Base-by-base conservation (phyloP, 2,888 invertebrate genomes). In the Meteorus cinctellus region DNA sequence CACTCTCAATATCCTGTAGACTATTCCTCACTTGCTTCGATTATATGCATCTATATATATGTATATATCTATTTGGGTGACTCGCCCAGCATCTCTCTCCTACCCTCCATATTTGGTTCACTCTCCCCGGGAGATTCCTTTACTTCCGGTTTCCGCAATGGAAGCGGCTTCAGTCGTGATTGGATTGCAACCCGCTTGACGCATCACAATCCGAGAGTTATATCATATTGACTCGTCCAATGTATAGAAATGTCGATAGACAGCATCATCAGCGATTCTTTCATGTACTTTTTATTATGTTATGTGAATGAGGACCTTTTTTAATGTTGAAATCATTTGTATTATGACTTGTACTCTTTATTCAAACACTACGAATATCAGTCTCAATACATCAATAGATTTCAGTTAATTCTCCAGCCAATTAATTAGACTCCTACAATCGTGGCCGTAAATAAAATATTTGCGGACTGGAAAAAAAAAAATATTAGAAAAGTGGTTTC, bases 1-100 rank as follows among this genome's bases (percentile, higher is more conserved):
- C 87, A 88, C 88, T 89, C 89, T 89, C 89, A 88, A 89, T 89
- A 89, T 89, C 89, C 89, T 87, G 19, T 48, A 48, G 8, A 55
- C 19, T 55, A 55, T 55, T 19, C 55, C 84, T 74, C 72, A 76
- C 72, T 78, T 76, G 68, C 59, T 67, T 74, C 76, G 71, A 78
- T 62, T 66, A 45, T 75, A 69, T 77, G 68, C 63, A 77, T 60
- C 60, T 66, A 59, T 27, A 67, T 45, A 45, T 27, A 68, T 45
- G 5, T 55, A 41, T n/a, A 45, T 41, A 66, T 31, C 5, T 51
- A 60, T 63, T 24, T 55, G 24, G n/a, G 48, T 45, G 19, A 66
- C 59, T 70, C 48, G 29, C 55, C 36, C 41, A 6, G 41, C 41
- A 36, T 24, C 59, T 1, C 29, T 19, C 4, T 29, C 14, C 24